Percentiles rank a stretch among this genome's conserved stretches.
Conservation (phyloP, 2,113 vertebrate species). For the Melanocharis versteri region DNA sequence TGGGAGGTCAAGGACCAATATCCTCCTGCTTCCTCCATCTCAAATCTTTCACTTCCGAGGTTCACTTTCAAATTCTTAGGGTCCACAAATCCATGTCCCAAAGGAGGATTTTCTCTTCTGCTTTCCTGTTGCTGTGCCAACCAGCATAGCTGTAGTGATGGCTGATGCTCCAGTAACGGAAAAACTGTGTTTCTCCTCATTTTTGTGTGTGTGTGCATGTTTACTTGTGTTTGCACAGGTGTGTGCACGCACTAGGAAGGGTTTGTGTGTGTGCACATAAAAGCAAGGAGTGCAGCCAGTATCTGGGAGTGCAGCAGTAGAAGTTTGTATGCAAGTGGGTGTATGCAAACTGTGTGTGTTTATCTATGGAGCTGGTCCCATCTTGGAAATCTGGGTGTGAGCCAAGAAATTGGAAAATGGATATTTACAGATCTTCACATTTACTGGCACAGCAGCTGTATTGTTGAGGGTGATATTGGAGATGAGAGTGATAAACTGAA, state of each 20-base stretch:
- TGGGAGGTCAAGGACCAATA: not conserved
- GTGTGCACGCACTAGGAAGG: not conserved
- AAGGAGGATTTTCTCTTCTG: not conserved
- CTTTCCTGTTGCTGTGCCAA: constrained; percentile 20
- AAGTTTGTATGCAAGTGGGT: not conserved
- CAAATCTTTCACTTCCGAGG: not conserved
- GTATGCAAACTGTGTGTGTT: not conserved
- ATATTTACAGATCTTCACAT: not conserved
- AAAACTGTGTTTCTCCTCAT: not conserved
- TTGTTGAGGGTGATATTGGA: not conserved
- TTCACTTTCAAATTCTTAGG: not conserved
- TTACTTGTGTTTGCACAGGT: not conserved
- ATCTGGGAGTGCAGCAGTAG: not conserved
- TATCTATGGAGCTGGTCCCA: not conserved
- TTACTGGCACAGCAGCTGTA: not conserved
- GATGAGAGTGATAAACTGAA: not conserved
- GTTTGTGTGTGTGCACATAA: not conserved
- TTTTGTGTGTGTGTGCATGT: not conserved
- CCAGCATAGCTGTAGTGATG: not conserved
- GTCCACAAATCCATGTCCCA: not conserved
- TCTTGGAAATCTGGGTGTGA: not conserved
- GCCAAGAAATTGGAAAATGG: not conserved
- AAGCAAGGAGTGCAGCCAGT: not conserved
- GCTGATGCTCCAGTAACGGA: not conserved
- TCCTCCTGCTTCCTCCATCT: not conserved